Evolutionary conservation across 2,113 vertebrate genomes (phyloP).

Genomic region (Stomatorhinus ivindoensis): DNA sequence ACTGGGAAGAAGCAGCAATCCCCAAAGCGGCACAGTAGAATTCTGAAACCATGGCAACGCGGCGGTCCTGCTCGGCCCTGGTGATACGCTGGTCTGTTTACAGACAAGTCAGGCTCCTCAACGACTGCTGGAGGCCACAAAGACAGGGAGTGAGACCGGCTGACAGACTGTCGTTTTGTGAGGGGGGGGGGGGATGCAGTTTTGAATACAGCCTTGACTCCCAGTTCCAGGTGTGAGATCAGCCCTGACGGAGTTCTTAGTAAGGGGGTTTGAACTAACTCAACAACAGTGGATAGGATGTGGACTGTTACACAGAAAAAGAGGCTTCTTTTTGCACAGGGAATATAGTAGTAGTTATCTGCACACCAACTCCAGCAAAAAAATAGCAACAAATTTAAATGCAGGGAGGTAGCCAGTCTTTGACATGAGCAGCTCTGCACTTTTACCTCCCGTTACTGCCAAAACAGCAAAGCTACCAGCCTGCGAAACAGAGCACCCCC

Average conservation of each 20-base stretch:
- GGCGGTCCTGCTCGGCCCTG: background rate
- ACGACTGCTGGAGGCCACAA: background rate
- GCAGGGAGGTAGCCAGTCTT: background rate
- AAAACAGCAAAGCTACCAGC: background rate
- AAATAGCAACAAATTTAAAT: background rate
- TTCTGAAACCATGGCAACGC: constrained; percentile 7
- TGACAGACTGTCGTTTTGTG: background rate
- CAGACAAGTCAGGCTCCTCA: background rate
- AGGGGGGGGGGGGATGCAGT: background rate
- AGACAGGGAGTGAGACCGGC: background rate
- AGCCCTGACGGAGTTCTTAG: constrained; percentile 9
- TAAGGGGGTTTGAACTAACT: constrained; percentile 35
- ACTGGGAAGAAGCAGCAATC: background rate
- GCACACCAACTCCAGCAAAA: constrained; percentile 1
- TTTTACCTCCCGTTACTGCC: background rate
- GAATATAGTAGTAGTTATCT: background rate
- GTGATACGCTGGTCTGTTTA: background rate
- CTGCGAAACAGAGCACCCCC: background rate
- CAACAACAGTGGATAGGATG: constrained; percentile 9
- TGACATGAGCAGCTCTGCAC: background rate
- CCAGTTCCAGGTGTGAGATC: background rate
- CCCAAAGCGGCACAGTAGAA: background rate
- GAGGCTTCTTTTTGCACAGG: constrained; percentile 13
- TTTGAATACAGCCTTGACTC: background rate
- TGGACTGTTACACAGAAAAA: constrained; percentile 25